These are phyloP conservation scores for Melinaea marsaeus DNA, from an alignment of 2,888 invertebrate species.

Conservation along the genomic window DNA sequence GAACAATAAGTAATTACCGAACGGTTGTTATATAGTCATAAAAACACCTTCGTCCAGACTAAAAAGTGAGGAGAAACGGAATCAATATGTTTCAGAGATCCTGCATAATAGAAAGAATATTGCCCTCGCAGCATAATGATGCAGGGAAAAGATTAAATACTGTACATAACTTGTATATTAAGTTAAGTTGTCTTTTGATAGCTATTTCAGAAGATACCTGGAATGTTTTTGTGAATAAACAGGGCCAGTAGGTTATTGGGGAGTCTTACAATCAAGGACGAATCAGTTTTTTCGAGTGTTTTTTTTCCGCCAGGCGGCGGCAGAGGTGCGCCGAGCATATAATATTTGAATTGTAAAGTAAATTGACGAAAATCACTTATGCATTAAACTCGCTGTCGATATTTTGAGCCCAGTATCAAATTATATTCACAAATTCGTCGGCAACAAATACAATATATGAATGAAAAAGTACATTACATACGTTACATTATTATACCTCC, in stretches of 20 bases:
- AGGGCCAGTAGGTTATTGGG: conserved; percentile 61
- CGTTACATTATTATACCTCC: neutral
- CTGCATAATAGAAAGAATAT: conserved; percentile 6
- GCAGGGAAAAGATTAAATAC: neutral
- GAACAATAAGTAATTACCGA: too few species aligned
- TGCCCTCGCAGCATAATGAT: neutral
- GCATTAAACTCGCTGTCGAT: conserved; percentile 44
- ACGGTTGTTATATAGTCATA: too few species aligned
- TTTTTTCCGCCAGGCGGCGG: conserved; percentile 37
- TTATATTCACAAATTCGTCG: conserved; percentile 61
- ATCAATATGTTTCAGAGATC: conserved; percentile 4
- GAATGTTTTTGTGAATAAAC: conserved; percentile 31
- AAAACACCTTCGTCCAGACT: too few species aligned
- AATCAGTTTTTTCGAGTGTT: conserved; percentile 36
- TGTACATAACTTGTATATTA: neutral
- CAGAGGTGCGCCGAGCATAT: conserved; percentile 39
- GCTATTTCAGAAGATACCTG: conserved; percentile 2
- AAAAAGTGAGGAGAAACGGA: neutral
- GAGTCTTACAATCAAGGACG: conserved; percentile 49
- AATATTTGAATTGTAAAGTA: conserved; percentile 62
- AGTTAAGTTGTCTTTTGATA: neutral
- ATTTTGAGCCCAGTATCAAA: conserved; percentile 39
- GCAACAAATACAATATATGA: conserved; percentile 38
- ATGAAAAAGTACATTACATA: conserved; percentile 31
- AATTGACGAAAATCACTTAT: conserved; percentile 62